Base-by-base conservation (phyloP, 2,113 vertebrate species). In the Microcebus tavaratra region DNA sequence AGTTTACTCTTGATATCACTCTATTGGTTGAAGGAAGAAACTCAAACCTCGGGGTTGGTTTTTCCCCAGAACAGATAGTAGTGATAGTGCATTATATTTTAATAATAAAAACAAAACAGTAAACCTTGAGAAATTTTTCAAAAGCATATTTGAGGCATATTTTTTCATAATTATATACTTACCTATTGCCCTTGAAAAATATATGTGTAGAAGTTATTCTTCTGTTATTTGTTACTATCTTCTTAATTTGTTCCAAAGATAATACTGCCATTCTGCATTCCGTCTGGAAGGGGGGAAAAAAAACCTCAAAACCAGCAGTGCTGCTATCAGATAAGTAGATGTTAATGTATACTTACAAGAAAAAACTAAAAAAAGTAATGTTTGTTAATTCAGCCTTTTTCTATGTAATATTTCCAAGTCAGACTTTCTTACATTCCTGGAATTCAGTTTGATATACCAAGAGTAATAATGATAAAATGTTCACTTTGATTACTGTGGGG, bases 131-230 rank as follows among this genome's bases (percentile, higher is more conserved):
- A 96, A 98, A 95, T 98, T 92, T 96, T 96, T 92, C 95, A 97
- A 97, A 98, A 98, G 96, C 95, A 95, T 98, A 97, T 95, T 97
- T 97, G 97, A 98, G 86, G 79, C 89, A 67, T 96, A 97, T 96
- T 98, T 98, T 98, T 97, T 97, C 97, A 98, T 96, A 98, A 96
- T 98, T 97, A 94, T 98, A 95, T 98, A 95, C 96, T 98, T 98
- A 98, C 79, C 97, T 98, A 98, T 98, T 98, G 89, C 98, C 95
- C 97, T 98, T 98, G 87, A 97, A 98, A 97, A 98, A 97, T 98
- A 97, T 98, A 97, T 98, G 92, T 95, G 93, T 98, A 90, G 93
- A 65, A 96, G 90, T 97, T 97, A 96, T 95, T 93, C 65, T 95
- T 98, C 96, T 97, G 96, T 97, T 97, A 94, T 68, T 81, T 95